These are phyloP conservation scores for Pseudochromis fuscus DNA, from an alignment of 2,797 vertebrate species.

Conservation along the genomic window DNA sequence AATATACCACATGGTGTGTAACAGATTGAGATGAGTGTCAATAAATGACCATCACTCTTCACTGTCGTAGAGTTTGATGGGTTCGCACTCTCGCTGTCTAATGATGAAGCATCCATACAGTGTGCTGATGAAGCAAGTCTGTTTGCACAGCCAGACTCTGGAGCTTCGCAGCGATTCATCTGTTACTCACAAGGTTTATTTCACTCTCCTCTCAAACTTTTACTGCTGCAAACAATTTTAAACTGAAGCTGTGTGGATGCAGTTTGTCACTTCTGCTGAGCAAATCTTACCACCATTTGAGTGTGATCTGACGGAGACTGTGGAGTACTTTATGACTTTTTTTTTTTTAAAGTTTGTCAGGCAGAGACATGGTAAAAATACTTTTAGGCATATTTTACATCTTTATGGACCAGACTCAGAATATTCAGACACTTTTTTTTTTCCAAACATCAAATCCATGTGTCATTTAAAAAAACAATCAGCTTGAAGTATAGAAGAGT, in stretches of 20 bases:
- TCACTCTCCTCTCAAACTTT: background rate
- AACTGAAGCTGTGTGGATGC: constrained; percentile 26
- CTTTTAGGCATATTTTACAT: too few relatives aligned
- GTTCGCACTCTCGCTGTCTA: constrained; percentile 13
- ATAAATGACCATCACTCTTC: background rate
- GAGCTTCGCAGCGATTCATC: constrained; percentile 45
- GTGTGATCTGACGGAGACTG: background rate
- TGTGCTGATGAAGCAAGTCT: constrained; percentile 54
- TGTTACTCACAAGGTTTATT: constrained; percentile 19
- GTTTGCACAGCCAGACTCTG: constrained; percentile 40
- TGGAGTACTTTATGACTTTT: too few relatives aligned
- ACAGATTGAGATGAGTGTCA: background rate
- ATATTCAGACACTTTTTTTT: too few relatives aligned
- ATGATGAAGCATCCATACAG: constrained; percentile 50
- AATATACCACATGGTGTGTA: background rate
- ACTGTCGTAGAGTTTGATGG: background rate
- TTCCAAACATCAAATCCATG: too few relatives aligned
- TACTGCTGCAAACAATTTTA: constrained; percentile 29
- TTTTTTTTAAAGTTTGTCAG: too few relatives aligned
- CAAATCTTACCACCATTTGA: background rate
- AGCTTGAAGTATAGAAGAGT: too few relatives aligned
- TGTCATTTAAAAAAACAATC: too few relatives aligned
- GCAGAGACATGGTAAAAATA: too few relatives aligned
- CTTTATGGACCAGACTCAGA: too few relatives aligned
- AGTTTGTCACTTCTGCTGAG: background rate